A percentile compares a stretch with the other conserved stretches of the same genome.
These are phyloP conservation scores for Meliscaeva auricollis DNA, from an alignment of 2,888 invertebrate species.

Conservation along the genomic window DNA sequence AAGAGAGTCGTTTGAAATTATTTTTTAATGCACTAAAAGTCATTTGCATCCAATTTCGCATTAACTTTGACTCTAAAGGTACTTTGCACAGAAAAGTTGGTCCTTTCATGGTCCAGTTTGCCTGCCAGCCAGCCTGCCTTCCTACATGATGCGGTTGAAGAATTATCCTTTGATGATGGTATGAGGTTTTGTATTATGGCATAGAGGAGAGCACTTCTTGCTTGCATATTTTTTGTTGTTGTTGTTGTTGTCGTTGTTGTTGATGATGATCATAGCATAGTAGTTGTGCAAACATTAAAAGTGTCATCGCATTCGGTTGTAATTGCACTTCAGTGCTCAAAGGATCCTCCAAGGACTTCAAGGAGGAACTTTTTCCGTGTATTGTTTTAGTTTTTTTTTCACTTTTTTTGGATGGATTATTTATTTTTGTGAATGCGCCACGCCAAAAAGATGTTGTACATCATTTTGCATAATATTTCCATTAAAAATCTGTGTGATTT, in stretches of 20 bases:
- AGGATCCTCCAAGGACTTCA: constrained; percentile 35
- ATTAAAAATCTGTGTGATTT: constrained; percentile 61
- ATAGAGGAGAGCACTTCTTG: not conserved
- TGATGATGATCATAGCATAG: constrained; percentile 47
- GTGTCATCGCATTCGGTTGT: constrained; percentile 68
- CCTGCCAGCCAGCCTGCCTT: constrained; percentile 34
- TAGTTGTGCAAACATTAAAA: constrained; percentile 73
- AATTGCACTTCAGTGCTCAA: constrained; percentile 53
- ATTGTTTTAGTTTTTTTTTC: constrained; percentile 10
- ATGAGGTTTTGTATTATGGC: constrained; percentile 42
- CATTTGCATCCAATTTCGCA: constrained; percentile 75
- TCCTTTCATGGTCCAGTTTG: constrained; percentile 65
- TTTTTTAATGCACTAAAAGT: constrained; percentile 76
- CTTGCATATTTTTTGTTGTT: constrained; percentile 18
- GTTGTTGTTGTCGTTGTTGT: not conserved
- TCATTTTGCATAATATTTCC: constrained; percentile 67
- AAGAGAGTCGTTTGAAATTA: constrained; percentile 69
- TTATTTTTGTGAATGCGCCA: constrained; percentile 17
- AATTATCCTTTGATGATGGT: constrained; percentile 53
- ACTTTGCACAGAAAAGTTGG: constrained; percentile 69
- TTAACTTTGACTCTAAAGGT: constrained; percentile 74
- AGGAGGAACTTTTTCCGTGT: constrained; percentile 59
- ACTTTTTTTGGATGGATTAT: not conserved
- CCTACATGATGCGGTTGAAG: constrained; percentile 50
- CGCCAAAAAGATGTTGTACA: constrained; percentile 64